phyloP scores from a whole-genome alignment of 1,140 invertebrate genomes.

The Halictus rubicundus region DNA sequence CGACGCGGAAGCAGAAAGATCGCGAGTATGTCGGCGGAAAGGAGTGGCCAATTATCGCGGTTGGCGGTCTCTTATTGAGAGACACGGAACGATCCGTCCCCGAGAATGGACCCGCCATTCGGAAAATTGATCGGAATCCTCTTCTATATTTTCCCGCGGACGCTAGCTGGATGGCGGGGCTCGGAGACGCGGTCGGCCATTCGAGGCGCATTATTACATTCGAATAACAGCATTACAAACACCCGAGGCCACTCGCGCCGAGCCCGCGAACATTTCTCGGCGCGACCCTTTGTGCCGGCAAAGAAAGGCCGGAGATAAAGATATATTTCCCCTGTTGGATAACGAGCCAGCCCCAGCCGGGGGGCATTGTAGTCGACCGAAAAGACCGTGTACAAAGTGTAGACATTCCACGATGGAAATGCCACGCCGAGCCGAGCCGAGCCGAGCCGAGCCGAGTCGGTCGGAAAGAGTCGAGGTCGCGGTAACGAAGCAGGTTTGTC shows the following conservation, averaged over 20 bases:
- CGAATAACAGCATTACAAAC: slow-evolving; percentile 35
- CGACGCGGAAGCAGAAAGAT: too few relatives aligned
- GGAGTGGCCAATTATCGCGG: too few relatives aligned
- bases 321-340: slow-evolving; percentile 18
- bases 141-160: neutral
- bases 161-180: neutral
- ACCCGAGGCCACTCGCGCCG: neutral
- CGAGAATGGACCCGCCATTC: neutral
- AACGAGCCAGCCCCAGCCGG: slow-evolving; percentile 23
- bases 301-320: slow-evolving; percentile 41
- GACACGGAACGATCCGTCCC: too few relatives aligned
- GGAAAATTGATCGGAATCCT: neutral
- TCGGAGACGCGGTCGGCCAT: neutral
- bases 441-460: too few relatives aligned
- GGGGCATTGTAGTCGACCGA: slow-evolving; percentile 21
- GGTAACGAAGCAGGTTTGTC: too few relatives aligned
- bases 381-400: slow-evolving; percentile 32
- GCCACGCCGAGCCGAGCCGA: too few relatives aligned
- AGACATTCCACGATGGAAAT: slow-evolving; percentile 27
- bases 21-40: too few relatives aligned
- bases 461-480: too few relatives aligned
- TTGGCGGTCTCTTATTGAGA: too few relatives aligned
- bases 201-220: neutral
- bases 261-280: slow-evolving; percentile 6
- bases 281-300: slow-evolving; percentile 15